Evolutionary conservation across 2,797 vertebrate species (phyloP).

Genomic region (Ptychobarbus kaznakovi): DNA sequence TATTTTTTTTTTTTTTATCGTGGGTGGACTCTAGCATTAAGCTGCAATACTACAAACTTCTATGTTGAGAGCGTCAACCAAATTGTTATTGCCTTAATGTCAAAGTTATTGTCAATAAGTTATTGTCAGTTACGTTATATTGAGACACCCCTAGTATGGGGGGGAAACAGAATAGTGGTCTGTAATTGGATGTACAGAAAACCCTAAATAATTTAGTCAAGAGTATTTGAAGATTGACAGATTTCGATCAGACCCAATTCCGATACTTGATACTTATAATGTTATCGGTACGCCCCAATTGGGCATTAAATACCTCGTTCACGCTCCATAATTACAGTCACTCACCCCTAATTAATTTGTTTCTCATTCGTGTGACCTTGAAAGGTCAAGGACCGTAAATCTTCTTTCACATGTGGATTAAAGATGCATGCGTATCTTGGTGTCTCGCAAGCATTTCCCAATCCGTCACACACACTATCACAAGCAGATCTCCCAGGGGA

Average conservation of each 20-base stretch:
- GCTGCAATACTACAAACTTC: neutral
- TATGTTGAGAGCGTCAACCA: neutral
- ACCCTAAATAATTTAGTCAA: neutral
- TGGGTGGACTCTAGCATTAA: neutral
- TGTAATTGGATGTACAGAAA: neutral
- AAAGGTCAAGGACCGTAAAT: conserved; percentile 58
- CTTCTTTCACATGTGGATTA: conserved; percentile 57
- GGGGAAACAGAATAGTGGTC: neutral
- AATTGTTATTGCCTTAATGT: neutral
- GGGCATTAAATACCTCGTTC: neutral
- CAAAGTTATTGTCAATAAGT: too few relatives aligned
- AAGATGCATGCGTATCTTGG: conserved; percentile 55
- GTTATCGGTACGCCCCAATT: neutral
- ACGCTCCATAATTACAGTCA: conserved; percentile 12
- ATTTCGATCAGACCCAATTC: neutral
- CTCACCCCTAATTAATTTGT: neutral
- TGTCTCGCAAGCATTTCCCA: conserved; percentile 13
- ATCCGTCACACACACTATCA: conserved; percentile 26
- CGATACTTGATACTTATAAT: neutral
- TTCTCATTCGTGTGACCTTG: conserved; percentile 45
- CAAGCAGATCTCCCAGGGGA: conserved; percentile 26
- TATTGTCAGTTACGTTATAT: neutral
- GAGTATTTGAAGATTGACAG: neutral
- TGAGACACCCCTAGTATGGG: neutral
- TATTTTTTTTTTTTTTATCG: neutral